phyloP scores from a whole-genome alignment of 1,140 invertebrate species.

The Dufourea novaeangliae region DNA sequence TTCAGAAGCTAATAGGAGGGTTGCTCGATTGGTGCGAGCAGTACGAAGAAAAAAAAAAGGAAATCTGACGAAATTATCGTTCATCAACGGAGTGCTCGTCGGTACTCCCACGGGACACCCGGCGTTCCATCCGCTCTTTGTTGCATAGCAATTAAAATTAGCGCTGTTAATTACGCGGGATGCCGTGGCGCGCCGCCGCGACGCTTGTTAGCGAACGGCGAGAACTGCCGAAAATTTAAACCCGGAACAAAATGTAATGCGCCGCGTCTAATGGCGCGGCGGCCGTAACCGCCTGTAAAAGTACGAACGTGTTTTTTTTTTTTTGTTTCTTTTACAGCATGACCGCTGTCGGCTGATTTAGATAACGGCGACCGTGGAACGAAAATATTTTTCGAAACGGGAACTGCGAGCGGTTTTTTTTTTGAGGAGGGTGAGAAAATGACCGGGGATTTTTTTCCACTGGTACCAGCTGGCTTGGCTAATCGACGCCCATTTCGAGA shows the following conservation, averaged over 20 bases:
- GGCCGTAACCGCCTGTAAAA: slow-evolving; percentile 23
- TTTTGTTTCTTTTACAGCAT: slow-evolving; percentile 16
- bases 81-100: slow-evolving; percentile 68
- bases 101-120: slow-evolving; percentile 69
- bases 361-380: slow-evolving; percentile 25
- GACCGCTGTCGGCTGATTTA: slow-evolving; percentile 49
- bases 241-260: slow-evolving; percentile 73
- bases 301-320: neutral
- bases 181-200: slow-evolving; percentile 62
- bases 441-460: neutral
- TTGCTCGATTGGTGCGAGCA: slow-evolving; percentile 47
- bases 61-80: slow-evolving; percentile 75
- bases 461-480: neutral
- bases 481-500: slow-evolving; percentile 37
- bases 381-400: slow-evolving; percentile 51
- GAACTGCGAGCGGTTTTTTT: neutral
- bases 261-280: slow-evolving; percentile 70
- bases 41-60: slow-evolving; percentile 53
- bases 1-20: neutral
- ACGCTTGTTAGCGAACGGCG: slow-evolving; percentile 71
- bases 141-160: slow-evolving; percentile 79
- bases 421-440: neutral
- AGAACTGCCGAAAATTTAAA: slow-evolving; percentile 77
- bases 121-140: slow-evolving; percentile 73
- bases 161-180: slow-evolving; percentile 77